These are phyloP conservation scores for Platorchestia sp. DNA, from an alignment of 1,140 invertebrate genomes.

Conservation along the genomic window DNA sequence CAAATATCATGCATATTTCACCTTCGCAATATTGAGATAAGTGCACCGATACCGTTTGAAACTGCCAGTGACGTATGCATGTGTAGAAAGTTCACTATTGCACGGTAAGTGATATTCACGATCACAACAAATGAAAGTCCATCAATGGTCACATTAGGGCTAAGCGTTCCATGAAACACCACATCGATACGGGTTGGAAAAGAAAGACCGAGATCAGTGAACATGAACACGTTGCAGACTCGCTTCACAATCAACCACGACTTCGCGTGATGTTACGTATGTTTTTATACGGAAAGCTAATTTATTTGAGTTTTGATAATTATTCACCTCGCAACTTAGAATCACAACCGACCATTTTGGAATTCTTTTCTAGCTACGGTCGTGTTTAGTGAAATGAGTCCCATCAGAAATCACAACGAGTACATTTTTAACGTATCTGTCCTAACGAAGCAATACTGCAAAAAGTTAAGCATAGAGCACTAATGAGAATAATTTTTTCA, in stretches of 20 bases:
- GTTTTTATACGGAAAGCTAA: too few species aligned
- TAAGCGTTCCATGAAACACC: slow-evolving; percentile 25
- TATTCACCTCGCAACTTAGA: not conserved
- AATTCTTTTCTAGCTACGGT: not conserved
- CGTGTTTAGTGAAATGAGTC: not conserved
- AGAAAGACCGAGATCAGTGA: slow-evolving; percentile 1
- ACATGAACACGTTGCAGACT: not conserved
- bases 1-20: not conserved
- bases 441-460: not conserved
- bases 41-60: not conserved
- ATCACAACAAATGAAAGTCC: slow-evolving; percentile 8
- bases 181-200: not conserved
- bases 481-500: not conserved
- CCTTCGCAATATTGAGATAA: not conserved
- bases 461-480: not conserved
- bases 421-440: not conserved
- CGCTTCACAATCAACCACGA: not conserved
- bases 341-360: not conserved
- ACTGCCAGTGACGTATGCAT: not conserved
- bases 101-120: not conserved
- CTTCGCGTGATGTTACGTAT: not conserved
- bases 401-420: not conserved
- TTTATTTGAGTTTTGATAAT: too few species aligned
- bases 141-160: slow-evolving; percentile 19
- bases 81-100: not conserved